Evolutionary conservation across 2,113 vertebrate species (phyloP), one percentile per base, ranked within the genome.

Genomic region (Cyanoderma ruficeps): DNA sequence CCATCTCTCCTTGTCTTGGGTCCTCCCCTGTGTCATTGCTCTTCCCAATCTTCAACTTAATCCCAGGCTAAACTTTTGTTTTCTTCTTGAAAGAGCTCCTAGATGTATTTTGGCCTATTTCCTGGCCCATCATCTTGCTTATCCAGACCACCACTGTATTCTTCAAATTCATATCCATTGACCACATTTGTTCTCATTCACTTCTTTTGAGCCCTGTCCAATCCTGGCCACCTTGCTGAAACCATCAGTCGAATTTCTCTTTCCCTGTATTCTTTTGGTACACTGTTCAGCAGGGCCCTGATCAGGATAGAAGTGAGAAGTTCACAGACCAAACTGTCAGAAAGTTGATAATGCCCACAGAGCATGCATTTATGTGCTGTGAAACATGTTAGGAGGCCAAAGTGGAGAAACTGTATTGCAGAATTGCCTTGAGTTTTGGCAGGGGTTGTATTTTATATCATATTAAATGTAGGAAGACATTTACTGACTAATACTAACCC

Each of bases 301-400:
- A 49, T 72, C 46, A 65, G 13, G 11, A 20, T 3, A 87, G 20
- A 75, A 70, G n/a, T 65, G 72, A 33, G 61, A 68, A 82, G 30
- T 60, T 91, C 87, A 68, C 53, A 64, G 37, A 56, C n/a, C 21
- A 91, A 87, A 57, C 30, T 83, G n/a, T 72, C 81, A 95, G 74
- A 83, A 94, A 87, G 87, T 35, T 89, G 74, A 50, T 89, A 75
- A 92, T 53, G 44, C 76, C 69, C 60, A 81, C 52, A 83, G 64
- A 78, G 22, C 22, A 87, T 74, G 68, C 47, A 81, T 94, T 95
- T 87, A 90, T 67, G 65, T 90, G 78, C 67, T 80, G 42, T 83
- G 89, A 96, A 96, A 94, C 59, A 57, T 25, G 35, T 82, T 76
- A 95, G 57, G 81, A 93, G 15, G 65, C 52, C 83, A 87, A 77